Conservation (phyloP, 2,113 vertebrate species). For the Pseudolaguvia tuberculata region DNA sequence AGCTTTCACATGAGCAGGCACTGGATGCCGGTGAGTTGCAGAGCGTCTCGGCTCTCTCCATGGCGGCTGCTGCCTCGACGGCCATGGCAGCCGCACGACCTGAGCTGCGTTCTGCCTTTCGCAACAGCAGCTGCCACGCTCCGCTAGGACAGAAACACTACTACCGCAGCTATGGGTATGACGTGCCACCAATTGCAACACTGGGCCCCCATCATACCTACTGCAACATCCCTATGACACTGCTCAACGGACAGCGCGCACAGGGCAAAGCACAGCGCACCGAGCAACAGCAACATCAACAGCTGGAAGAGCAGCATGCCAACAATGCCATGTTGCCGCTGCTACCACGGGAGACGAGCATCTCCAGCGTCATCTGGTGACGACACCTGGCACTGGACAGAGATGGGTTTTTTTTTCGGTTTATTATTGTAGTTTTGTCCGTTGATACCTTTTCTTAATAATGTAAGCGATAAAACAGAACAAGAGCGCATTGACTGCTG, state of each 20-base stretch:
- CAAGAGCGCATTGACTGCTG: conserved; percentile 65
- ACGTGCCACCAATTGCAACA: conserved; percentile 84
- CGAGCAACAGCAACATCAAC: conserved; percentile 80
- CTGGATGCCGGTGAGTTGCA: conserved; percentile 95
- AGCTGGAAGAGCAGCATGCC: conserved; percentile 88
- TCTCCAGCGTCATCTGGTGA: conserved; percentile 99
- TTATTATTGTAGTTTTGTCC: conserved; percentile 21
- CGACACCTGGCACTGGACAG: conserved; percentile 64
- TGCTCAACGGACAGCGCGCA: conserved; percentile 90
- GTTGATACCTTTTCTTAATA: background rate
- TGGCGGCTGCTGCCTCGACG: conserved; percentile 94
- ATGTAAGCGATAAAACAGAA: background rate
- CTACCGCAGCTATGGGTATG: conserved; percentile 93
- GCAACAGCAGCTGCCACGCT: conserved; percentile 85
- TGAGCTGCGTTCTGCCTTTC: conserved; percentile 88
- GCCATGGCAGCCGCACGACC: conserved; percentile 92
- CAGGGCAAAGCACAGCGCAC: conserved; percentile 74
- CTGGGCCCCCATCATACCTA: conserved; percentile 97
- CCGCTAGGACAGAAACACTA: conserved; percentile 96
- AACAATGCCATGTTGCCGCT: conserved; percentile 96
- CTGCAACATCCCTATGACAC: conserved; percentile 99
- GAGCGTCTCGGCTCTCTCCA: conserved; percentile 93
- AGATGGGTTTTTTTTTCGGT: background rate
- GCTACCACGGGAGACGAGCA: conserved; percentile 94
- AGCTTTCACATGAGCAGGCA: conserved; percentile 92